A percentile compares a stretch with the other conserved stretches of the same genome.
Conservation (phyloP, 2,888 invertebrate species). For the Azorinus chamasolen region DNA sequence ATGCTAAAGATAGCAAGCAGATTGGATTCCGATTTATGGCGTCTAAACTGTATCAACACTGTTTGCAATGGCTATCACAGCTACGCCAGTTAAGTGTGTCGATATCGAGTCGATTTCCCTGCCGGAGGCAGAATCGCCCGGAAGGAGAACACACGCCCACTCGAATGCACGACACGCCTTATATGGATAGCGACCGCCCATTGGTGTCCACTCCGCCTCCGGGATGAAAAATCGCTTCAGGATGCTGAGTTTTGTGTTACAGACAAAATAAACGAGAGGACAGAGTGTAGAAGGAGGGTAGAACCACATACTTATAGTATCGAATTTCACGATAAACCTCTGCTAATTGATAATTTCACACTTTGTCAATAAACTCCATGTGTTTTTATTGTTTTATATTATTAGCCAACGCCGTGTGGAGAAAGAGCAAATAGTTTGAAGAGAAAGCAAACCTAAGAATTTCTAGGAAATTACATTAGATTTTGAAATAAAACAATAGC, state of each 20-base stretch:
- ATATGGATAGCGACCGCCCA: not conserved
- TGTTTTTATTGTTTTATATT: constrained; percentile 5
- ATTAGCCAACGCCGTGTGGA: too few relatives aligned
- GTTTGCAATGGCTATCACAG: too few relatives aligned
- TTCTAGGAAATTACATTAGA: too few relatives aligned
- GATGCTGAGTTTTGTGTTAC: constrained; percentile 27
- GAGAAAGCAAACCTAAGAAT: too few relatives aligned
- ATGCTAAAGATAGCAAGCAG: too few relatives aligned
- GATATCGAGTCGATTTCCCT: not conserved
- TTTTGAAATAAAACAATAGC: too few relatives aligned
- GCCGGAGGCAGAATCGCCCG: not conserved
- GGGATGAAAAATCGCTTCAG: constrained; percentile 12
- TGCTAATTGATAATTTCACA: constrained; percentile 16
- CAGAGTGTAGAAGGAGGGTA: not conserved
- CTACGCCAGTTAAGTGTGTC: too few relatives aligned
- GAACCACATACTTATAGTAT: constrained; percentile 9
- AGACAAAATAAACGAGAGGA: constrained; percentile 20
- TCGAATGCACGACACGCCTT: not conserved
- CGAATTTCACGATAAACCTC: constrained; percentile 17
- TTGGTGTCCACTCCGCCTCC: not conserved
- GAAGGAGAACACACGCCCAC: not conserved
- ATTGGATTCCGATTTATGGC: too few relatives aligned
- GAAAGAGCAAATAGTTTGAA: too few relatives aligned
- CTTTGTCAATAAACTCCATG: constrained; percentile 1
- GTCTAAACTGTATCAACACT: too few relatives aligned